Evolutionary conservation across 1,140 invertebrate species (phyloP).

Genomic region (Megalopta genalis): DNA sequence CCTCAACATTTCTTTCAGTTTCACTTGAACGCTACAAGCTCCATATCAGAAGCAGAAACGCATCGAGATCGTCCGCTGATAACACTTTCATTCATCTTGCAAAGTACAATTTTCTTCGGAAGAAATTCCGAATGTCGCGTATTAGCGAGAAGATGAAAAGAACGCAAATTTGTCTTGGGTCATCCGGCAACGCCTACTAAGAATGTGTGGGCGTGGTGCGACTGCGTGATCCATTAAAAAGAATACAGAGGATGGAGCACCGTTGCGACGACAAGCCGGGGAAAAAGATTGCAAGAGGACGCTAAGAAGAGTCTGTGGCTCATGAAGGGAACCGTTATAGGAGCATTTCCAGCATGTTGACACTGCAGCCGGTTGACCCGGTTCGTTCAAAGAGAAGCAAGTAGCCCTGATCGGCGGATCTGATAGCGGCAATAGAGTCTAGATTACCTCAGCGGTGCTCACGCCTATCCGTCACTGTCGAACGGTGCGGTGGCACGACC

Average conservation of each 20-base stretch:
- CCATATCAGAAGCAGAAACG: no score
- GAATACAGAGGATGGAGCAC: neutral
- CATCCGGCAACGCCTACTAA: neutral
- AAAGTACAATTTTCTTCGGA: no score
- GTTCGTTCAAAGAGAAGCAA: constrained; percentile 71
- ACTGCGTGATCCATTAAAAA: neutral
- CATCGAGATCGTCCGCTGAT: no score
- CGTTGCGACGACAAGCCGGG: neutral
- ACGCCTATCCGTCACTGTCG: constrained; percentile 37
- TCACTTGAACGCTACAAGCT: no score
- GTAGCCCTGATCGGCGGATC: constrained; percentile 64
- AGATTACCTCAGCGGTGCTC: constrained; percentile 71
- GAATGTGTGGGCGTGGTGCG: neutral
- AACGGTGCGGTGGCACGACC: neutral
- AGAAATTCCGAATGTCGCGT: no score
- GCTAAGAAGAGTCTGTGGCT: constrained; percentile 51
- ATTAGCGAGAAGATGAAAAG: no score
- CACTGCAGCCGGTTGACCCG: constrained; percentile 70
- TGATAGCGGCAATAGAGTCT: constrained; percentile 72
- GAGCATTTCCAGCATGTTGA: constrained; percentile 70
- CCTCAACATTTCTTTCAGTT: no score
- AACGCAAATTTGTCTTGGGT: neutral
- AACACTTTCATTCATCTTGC: no score
- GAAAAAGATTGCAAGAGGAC: constrained; percentile 55
- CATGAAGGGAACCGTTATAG: constrained; percentile 64